phyloP scores from a whole-genome alignment of 2,797 vertebrate genomes.

The Lepus townsendii region DNA sequence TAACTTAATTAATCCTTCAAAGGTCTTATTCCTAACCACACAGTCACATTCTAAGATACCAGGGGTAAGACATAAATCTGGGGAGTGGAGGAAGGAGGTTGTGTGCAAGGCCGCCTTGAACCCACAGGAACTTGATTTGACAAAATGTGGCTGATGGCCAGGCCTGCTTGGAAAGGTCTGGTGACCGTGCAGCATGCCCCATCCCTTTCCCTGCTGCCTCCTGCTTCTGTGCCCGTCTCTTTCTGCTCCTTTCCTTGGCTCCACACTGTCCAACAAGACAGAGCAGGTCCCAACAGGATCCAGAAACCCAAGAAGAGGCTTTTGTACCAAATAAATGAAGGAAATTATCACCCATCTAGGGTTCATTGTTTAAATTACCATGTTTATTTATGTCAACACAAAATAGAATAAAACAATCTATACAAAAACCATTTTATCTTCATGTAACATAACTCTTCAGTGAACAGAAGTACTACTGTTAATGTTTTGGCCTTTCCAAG shows the following conservation, averaged over 20 bases:
- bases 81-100: neutral
- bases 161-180: neutral
- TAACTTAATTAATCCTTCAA: constrained; percentile 36
- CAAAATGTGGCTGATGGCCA: neutral
- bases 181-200: neutral
- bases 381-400: constrained; percentile 83
- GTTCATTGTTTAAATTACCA: constrained; percentile 79
- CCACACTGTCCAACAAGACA: neutral
- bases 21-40: neutral
- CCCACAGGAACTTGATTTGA: constrained; percentile 29
- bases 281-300: constrained; percentile 42
- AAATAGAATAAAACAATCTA: constrained; percentile 79
- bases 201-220: neutral
- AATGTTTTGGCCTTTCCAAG: constrained; percentile 88
- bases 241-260: constrained; percentile 8
- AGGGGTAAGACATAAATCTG: neutral
- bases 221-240: neutral
- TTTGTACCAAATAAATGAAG: constrained; percentile 69
- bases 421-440: constrained; percentile 77
- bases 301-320: constrained; percentile 58
- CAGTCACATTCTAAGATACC: neutral
- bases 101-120: neutral
- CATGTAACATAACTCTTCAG: constrained; percentile 84
- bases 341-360: constrained; percentile 69
- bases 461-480: constrained; percentile 85